Evolutionary conservation across 2,113 vertebrate species (phyloP), one percentile per base, ranked within the genome.

Genomic region (Dipodomys merriami): DNA sequence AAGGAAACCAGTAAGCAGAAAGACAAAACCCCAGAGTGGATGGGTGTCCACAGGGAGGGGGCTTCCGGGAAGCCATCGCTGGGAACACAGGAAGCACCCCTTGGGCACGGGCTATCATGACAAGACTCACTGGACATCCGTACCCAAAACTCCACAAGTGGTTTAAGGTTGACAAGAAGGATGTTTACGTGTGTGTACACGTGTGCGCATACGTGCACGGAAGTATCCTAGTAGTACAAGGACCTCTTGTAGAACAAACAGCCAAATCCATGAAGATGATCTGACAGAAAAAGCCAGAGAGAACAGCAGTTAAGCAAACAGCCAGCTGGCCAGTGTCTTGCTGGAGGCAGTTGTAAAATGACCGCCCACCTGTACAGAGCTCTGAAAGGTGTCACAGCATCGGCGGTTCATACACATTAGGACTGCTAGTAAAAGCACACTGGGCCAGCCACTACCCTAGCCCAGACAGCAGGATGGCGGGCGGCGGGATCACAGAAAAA

Each of bases 381-480:
- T 0, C 0, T 0, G 13, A 9, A 25, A 6, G 72, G 39, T 0
- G 2, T 44, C 23, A 6, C 57, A 53, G 39, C 30, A 27, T 9
- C 16, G 19, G 30, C 65, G 3, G 64, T 23, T 46, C 1, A 22
- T 6, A 4, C 7, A 5, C 0, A 1, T 22, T 1, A 11, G 46
- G 18, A n/a, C 10, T 20, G 6, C 64, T 12, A 1, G 1, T 0
- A 29, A 23, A n/a, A 39, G 22, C 16, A 10, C 33, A 19, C 3
- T 3, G 25, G 33, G 15, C 3, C 22, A 16, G 64, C 35, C 20
- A 1, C 1, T 2, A 27, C 12, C 53, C 0, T n/a, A 60, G 46
- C n/a, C 39, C 6, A 86, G 57, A 72, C 23, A 5, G 2, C 39
- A 39, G 39, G 5, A 39, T 39, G 39, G 39, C 5, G 23, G 20